These are phyloP conservation scores for Hermaeophaga mercurialis DNA, from an alignment of 2,888 invertebrate species.

Conservation along the genomic window DNA sequence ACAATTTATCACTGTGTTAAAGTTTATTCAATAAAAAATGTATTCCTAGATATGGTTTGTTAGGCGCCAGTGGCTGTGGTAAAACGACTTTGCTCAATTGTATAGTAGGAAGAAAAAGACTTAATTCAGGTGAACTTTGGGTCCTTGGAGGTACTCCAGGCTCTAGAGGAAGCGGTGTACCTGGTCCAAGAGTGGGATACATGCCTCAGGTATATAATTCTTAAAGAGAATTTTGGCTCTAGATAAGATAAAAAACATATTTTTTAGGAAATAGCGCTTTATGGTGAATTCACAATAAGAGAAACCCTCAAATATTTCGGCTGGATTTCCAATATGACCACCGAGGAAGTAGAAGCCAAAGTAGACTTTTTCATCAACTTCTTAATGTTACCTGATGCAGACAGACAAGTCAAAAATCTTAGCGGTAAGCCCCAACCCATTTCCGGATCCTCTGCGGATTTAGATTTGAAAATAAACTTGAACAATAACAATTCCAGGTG, in stretches of 20 bases:
- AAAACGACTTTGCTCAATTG: slow-evolving; percentile 88
- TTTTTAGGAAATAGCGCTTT: slow-evolving; percentile 51
- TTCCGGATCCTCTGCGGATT: no score
- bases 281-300: slow-evolving; percentile 55
- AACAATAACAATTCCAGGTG: no score
- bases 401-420: slow-evolving; percentile 56
- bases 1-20: no score
- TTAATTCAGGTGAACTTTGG: slow-evolving; percentile 83
- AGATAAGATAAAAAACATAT: not conserved
- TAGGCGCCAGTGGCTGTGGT: slow-evolving; percentile 90
- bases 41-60: slow-evolving; percentile 79
- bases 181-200: slow-evolving; percentile 85
- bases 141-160: slow-evolving; percentile 86
- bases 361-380: slow-evolving; percentile 51
- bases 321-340: slow-evolving; percentile 53
- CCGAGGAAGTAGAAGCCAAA: slow-evolving; percentile 49
- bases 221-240: not conserved
- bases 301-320: slow-evolving; percentile 56
- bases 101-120: slow-evolving; percentile 79
- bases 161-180: slow-evolving; percentile 81
- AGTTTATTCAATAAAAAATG: no score
- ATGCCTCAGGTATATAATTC: slow-evolving; percentile 47
- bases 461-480: no score
- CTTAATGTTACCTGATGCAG: slow-evolving; percentile 73
- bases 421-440: no score